These are phyloP conservation scores for Leptinotarsa defecta DNA, from an alignment of 1,140 invertebrate species.

Conservation along the genomic window DNA sequence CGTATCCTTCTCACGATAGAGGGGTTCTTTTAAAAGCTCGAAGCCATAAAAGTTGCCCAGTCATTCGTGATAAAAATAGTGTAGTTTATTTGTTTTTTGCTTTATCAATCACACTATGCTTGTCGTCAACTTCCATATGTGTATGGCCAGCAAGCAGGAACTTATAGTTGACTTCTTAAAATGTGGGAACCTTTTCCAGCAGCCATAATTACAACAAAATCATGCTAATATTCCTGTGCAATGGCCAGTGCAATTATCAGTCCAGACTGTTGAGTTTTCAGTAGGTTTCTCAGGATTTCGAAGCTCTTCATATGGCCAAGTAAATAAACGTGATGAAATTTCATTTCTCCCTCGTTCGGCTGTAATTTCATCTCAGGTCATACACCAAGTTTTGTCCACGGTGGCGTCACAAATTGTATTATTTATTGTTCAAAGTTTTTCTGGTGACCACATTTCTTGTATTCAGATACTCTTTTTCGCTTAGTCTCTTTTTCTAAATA, in stretches of 20 bases:
- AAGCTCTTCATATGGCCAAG: background rate
- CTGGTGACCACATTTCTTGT: no score
- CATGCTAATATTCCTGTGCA: slow-evolving; percentile 28
- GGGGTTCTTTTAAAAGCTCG: background rate
- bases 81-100: slow-evolving; percentile 10
- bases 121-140: slow-evolving; percentile 23
- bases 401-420: background rate
- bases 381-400: background rate
- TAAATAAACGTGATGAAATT: background rate
- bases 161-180: slow-evolving; percentile 18
- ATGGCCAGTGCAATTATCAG: slow-evolving; percentile 24
- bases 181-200: background rate
- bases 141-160: slow-evolving; percentile 24
- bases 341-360: background rate
- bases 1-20: background rate
- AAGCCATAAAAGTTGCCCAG: slow-evolving; percentile 11
- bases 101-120: slow-evolving; percentile 16
- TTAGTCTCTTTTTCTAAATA: no score
- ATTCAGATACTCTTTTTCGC: no score
- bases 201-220: slow-evolving; percentile 21
- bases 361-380: background rate
- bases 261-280: slow-evolving; percentile 19
- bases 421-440: background rate
- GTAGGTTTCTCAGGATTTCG: slow-evolving; percentile 2
- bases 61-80: slow-evolving; percentile 19